These are phyloP conservation scores for Phyllotis vaccarum DNA, from an alignment of 2,797 vertebrate genomes.

Conservation along the genomic window DNA sequence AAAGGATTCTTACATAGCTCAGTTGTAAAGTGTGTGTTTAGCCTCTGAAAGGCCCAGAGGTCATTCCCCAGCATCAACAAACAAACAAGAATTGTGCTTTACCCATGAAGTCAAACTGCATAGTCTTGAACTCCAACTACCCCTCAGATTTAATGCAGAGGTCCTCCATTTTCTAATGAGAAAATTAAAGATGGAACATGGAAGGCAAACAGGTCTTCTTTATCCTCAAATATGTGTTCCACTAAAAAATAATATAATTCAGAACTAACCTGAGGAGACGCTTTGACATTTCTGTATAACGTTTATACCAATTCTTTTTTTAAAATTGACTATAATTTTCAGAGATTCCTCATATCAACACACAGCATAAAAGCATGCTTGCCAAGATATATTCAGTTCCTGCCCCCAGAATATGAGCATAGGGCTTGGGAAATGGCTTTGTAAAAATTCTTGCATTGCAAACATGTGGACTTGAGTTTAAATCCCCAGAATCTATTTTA, in stretches of 20 bases:
- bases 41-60: background rate
- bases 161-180: background rate
- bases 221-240: background rate
- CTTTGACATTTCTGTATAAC: background rate
- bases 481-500: background rate
- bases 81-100: background rate
- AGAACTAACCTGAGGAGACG: background rate
- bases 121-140: background rate
- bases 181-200: background rate
- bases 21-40: background rate
- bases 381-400: background rate
- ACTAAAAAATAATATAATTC: background rate
- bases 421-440: background rate
- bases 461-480: background rate
- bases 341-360: background rate
- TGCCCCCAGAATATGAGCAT: background rate
- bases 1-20: too few relatives aligned
- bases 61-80: background rate
- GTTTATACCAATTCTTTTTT: background rate
- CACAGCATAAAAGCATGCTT: background rate
- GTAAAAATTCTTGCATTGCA: background rate
- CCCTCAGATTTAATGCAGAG: background rate
- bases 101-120: background rate
- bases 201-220: background rate
- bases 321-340: background rate